A percentile compares a stretch with the other conserved stretches of the same genome.
These are phyloP conservation scores for Isoperla grammatica DNA, from an alignment of 2,888 invertebrate genomes.

Conservation along the genomic window DNA sequence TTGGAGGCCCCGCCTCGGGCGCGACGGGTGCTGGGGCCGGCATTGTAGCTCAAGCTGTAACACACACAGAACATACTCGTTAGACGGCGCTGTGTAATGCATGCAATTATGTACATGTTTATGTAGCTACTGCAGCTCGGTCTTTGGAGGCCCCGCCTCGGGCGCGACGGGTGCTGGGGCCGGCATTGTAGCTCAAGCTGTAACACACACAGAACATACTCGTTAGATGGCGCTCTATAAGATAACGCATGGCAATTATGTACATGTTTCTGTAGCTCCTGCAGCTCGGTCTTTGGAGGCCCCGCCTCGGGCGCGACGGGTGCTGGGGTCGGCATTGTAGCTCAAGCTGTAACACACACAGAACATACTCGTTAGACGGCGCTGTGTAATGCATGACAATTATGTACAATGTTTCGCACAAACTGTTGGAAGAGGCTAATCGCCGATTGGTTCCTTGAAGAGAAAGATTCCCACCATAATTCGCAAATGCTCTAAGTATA, in stretches of 20 bases:
- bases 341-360: constrained; percentile 18
- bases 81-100: neutral
- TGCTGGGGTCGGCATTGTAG: constrained; percentile 46
- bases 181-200: constrained; percentile 42
- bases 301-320: constrained; percentile 56
- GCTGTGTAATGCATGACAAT: no score
- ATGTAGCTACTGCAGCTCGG: constrained; percentile 86
- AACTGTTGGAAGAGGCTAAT: no score
- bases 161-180: constrained; percentile 49
- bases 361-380: neutral
- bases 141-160: constrained; percentile 66
- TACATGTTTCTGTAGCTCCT: constrained; percentile 86
- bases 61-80: neutral
- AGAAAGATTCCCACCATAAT: no score
- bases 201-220: neutral
- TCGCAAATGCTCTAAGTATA: no score
- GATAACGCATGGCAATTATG: no score
- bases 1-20: constrained; percentile 63
- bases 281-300: constrained; percentile 78
- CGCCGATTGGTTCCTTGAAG: no score
- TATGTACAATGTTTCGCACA: no score
- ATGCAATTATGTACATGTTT: no score
- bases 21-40: constrained; percentile 48
- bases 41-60: constrained; percentile 39
- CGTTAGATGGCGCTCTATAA: neutral